Conservation (phyloP, 2,888 invertebrate species). For the Asteroscopus sphinx region DNA sequence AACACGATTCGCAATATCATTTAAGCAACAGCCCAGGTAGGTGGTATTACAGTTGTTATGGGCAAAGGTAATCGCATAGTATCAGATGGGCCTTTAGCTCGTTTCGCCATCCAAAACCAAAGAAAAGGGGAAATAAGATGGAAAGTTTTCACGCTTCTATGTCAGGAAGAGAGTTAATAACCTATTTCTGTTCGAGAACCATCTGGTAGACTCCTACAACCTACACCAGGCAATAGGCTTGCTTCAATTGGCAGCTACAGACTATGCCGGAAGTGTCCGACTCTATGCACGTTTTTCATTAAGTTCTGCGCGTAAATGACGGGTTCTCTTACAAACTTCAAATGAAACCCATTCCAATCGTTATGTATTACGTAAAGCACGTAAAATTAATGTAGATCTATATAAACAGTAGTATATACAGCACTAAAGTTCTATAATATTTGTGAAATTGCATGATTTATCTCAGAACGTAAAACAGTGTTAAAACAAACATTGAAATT, state of each 20-base stretch:
- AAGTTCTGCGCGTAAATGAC: slow-evolving; percentile 24
- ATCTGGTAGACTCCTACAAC: slow-evolving; percentile 14
- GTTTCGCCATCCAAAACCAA: no score
- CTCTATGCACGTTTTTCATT: slow-evolving; percentile 35
- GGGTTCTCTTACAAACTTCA: slow-evolving; percentile 6
- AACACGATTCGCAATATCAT: no score
- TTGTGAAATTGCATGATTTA: slow-evolving; percentile 14
- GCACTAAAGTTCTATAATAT: background rate
- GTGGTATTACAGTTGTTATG: no score
- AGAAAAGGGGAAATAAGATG: no score
- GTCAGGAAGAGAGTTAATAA: slow-evolving; percentile 8
- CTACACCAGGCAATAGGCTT: slow-evolving; percentile 12
- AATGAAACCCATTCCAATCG: slow-evolving; percentile 7
- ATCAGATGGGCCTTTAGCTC: no score
- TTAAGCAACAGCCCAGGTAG: no score
- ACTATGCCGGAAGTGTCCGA: slow-evolving; percentile 12
- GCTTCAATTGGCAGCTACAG: slow-evolving; percentile 28
- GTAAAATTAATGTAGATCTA: slow-evolving; percentile 14
- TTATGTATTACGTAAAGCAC: background rate
- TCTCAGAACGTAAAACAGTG: slow-evolving; percentile 16
- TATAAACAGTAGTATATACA: background rate
- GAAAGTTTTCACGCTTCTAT: no score
- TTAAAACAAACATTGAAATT: slow-evolving; percentile 56
- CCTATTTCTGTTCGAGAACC: background rate
- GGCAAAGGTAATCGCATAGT: no score